Conservation (phyloP, 1,140 invertebrate genomes). For the Brachionus paranguensis region DNA sequence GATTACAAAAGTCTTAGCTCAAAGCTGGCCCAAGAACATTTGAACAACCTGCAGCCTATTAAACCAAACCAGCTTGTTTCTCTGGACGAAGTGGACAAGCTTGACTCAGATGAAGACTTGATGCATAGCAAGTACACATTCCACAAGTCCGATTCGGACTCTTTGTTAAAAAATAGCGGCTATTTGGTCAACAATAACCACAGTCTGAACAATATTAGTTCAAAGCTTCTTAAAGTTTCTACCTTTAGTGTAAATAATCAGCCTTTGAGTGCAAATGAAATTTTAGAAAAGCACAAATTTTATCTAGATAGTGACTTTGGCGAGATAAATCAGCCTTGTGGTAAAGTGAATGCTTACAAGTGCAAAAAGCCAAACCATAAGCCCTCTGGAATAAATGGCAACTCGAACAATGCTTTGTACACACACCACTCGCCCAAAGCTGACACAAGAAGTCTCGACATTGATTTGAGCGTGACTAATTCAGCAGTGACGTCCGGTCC, state of each 20-base stretch:
- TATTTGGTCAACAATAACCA: neutral
- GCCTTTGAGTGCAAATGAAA: neutral
- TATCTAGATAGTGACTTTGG: neutral
- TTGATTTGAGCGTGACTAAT: neutral
- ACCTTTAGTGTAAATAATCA: conserved; percentile 20
- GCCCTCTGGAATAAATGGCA: neutral
- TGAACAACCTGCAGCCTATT: neutral
- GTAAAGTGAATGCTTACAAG: neutral
- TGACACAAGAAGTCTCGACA: neutral
- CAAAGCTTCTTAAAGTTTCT: neutral
- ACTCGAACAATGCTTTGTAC: neutral
- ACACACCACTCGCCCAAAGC: neutral
- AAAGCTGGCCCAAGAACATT: neutral
- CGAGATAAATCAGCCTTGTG: neutral
- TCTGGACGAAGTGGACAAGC: neutral
- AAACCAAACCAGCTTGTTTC: neutral
- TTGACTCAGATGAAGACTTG: neutral
- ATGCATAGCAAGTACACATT: neutral
- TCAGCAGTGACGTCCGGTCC: neutral
- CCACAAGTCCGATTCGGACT: neutral
- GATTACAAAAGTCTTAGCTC: neutral
- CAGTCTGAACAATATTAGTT: neutral
- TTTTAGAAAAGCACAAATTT: neutral
- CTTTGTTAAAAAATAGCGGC: neutral
- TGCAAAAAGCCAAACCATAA: neutral